A percentile compares a stretch with the other conserved stretches of the same genome.
phyloP scores from a whole-genome alignment of 2,888 invertebrate species.

The Endomychus coccineus region DNA sequence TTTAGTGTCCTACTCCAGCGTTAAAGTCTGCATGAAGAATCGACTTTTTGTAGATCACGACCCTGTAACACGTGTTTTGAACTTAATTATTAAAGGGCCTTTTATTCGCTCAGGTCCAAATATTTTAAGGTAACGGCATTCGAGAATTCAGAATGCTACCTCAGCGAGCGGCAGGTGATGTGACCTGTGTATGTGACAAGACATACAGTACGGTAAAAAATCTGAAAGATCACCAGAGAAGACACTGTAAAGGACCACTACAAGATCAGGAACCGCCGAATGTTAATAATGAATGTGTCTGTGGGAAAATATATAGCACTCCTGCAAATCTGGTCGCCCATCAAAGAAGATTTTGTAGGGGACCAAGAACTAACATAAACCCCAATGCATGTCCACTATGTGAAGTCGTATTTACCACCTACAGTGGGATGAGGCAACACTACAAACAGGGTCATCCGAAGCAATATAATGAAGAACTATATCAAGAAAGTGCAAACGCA shows the following conservation, averaged over 20 bases:
- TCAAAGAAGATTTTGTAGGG: not conserved
- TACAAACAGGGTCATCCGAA: not conserved
- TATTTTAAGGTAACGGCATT: too few relatives aligned
- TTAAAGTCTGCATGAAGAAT: too few relatives aligned
- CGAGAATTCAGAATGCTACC: too few relatives aligned
- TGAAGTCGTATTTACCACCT: not conserved
- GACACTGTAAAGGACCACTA: not conserved
- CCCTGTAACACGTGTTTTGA: too few relatives aligned
- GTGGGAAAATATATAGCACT: not conserved
- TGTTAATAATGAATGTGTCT: not conserved
- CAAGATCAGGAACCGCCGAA: not conserved
- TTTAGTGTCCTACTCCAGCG: too few relatives aligned
- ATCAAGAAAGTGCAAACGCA: not conserved
- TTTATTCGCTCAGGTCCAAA: too few relatives aligned
- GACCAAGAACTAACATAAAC: not conserved
- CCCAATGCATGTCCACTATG: not conserved
- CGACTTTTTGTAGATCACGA: too few relatives aligned
- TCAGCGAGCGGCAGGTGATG: too few relatives aligned
- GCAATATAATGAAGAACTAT: not conserved
- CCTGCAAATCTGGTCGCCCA: not conserved
- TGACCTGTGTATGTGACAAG: too few relatives aligned
- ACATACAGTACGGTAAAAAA: too few relatives aligned
- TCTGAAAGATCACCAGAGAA: too few relatives aligned
- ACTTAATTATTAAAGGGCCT: too few relatives aligned
- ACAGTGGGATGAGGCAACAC: not conserved